Evolutionary conservation across 37 sponge, comb jelly and placozoan genomes (phyloP), one percentile per base, ranked within the genome.

Genomic region (Halichondria panicea): DNA sequence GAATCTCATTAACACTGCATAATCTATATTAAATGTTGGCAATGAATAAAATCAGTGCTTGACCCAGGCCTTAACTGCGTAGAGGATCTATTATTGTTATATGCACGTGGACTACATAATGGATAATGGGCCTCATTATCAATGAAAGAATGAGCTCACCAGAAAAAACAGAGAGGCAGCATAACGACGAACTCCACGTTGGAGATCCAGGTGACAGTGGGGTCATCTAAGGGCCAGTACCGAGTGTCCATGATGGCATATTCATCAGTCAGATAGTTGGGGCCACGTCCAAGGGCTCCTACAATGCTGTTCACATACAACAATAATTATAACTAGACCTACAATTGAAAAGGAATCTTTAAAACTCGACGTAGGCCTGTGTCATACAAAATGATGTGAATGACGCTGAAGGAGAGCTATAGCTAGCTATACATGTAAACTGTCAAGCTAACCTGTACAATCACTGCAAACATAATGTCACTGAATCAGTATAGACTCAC

Each of bases 161-260:
- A 91, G 4, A 75, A 44, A 55, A 66, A 73, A 71, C 86, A 80
- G 33, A 85, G 60, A n/a, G 91, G 91, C n/a, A 60, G 43, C 86
- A 86, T 86, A 19, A 91, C 43, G n/a, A 63, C 38, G 8, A 81
- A 13, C 82, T 91, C 91, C 13, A 79, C 34, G 15, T 65, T n/a
- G 35, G 83, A 85, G 45, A 91, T 81, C 25, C 59, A 62, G 42
- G 66, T 64, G 27, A 91, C 91, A 43, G 66, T 43, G 24, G 83
- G 66, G 43, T 85, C 78, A 32, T 85, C 76, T 8, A 62, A 24
- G 1, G 72, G 72, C 91, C 91, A 91, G 55, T 85, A 91, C 24
- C 91, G 91, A 5, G 82, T 60, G 61, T 91, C 91, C 72, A 91
- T 37, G 8, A 85, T 32, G 22, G 91, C 82, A 76, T 91, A 91